These are phyloP conservation scores for Falco rusticolus DNA, from an alignment of 2,797 vertebrate species.

Conservation along the genomic window DNA sequence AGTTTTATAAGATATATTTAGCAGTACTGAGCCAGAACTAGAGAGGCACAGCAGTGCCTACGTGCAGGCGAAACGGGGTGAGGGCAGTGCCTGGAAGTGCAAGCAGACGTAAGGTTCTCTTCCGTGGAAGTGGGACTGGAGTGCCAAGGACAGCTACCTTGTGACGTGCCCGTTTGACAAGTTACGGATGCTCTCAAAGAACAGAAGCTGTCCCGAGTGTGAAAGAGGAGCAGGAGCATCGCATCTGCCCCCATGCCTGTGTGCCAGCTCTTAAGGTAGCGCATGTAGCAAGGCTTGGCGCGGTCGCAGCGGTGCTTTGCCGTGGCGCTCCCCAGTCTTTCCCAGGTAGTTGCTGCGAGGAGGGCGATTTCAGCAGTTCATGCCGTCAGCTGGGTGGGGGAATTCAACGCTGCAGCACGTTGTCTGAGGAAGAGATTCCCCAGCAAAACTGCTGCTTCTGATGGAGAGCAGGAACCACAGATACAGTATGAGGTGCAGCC, in stretches of 20 bases:
- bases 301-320: neutral
- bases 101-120: neutral
- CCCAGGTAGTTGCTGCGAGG: neutral
- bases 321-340: neutral
- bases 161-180: neutral
- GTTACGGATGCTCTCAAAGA: neutral
- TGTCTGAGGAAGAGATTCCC: neutral
- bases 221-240: neutral
- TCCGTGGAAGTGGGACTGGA: neutral
- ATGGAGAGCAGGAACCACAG: neutral
- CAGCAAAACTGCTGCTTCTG: neutral
- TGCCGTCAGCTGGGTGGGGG: neutral
- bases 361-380: neutral
- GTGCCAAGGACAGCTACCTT: neutral
- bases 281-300: neutral
- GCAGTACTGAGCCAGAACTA: neutral
- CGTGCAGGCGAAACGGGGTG: rapidly evolving
- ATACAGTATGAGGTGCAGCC: neutral
- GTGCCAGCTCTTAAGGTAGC: neutral
- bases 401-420: neutral
- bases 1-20: neutral
- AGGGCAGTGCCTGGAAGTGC: neutral
- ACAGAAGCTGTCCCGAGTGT: neutral
- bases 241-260: neutral
- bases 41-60: neutral